These are phyloP conservation scores for Drosophila atripex DNA, from an alignment of 2,888 invertebrate species.

Conservation along the genomic window DNA sequence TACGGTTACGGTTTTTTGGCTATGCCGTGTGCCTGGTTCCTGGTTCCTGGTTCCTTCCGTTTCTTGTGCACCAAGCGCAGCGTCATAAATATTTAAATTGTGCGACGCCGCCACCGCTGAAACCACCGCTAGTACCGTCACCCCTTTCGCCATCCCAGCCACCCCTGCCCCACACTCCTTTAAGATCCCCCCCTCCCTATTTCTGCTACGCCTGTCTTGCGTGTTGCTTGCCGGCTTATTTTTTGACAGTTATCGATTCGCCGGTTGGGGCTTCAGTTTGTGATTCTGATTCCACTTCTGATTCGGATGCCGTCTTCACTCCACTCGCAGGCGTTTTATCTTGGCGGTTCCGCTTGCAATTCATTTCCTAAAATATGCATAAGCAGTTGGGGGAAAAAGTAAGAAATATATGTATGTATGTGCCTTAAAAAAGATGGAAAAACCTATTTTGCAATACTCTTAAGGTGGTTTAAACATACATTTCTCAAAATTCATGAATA, in stretches of 20 bases:
- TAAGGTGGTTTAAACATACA: neutral
- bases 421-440: neutral
- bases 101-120: constrained; percentile 58
- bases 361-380: constrained; percentile 78
- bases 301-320: constrained; percentile 19
- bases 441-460: neutral
- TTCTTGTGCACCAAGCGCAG: constrained; percentile 63
- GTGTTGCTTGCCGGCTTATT: constrained; percentile 75
- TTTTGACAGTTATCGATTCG: constrained; percentile 82
- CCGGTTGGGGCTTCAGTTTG: constrained; percentile 28
- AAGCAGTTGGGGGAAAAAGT: constrained; percentile 18
- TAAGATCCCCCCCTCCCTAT: neutral
- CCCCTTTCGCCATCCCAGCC: neutral
- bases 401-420: constrained; percentile 2
- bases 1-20: constrained; percentile 78
- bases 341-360: constrained; percentile 61
- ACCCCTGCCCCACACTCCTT: neutral
- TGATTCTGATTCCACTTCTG: constrained; percentile 8
- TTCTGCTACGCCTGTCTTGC: constrained; percentile 44
- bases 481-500: too few species aligned
- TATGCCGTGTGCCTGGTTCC: constrained; percentile 61
- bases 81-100: constrained; percentile 82
- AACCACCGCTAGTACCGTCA: constrained; percentile 5
- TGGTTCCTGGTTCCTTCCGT: constrained; percentile 27
- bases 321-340: constrained; percentile 61